These are phyloP conservation scores for Virgularia gustaviana DNA, from an alignment of 92 coral and sea anemone species.

Conservation along the genomic window DNA sequence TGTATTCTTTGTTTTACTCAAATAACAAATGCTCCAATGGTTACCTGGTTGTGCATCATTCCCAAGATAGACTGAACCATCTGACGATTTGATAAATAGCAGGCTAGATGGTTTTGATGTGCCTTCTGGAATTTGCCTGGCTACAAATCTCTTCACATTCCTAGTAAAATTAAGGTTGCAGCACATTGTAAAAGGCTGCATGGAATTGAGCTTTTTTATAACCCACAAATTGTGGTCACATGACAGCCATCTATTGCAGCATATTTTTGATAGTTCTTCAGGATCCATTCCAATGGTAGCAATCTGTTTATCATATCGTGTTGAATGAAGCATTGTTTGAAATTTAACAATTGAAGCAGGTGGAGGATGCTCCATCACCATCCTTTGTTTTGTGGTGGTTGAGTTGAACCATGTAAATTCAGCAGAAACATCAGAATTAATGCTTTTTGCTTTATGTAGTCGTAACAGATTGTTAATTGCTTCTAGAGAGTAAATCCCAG, in stretches of 20 bases:
- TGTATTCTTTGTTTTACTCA: conserved; percentile 11
- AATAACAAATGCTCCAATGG: conserved; percentile 48
- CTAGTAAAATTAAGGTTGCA: conserved; percentile 23
- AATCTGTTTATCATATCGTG: conserved; percentile 36
- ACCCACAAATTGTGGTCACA: conserved; percentile 43
- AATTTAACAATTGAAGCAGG: conserved; percentile 35
- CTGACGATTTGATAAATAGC: conserved; percentile 30
- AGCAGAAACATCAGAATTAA: conserved; percentile 45
- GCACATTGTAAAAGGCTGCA: conserved; percentile 38
- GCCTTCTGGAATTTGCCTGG: conserved; percentile 3
- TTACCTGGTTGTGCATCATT: conserved; percentile 15
- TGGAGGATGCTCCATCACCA: conserved; percentile 45
- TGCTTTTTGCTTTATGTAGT: conserved; percentile 41
- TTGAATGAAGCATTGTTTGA: conserved; percentile 41
- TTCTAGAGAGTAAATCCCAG: conserved; percentile 40
- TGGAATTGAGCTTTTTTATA: conserved; percentile 26
- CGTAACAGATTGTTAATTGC: conserved; percentile 31
- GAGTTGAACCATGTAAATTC: conserved; percentile 48
- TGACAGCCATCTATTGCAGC: conserved; percentile 45
- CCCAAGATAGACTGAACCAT: conserved; percentile 28
- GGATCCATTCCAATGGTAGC: conserved; percentile 32
- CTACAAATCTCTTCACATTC: conserved; percentile 17
- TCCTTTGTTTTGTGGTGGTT: conserved; percentile 20
- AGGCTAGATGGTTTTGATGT: conserved; percentile 25
- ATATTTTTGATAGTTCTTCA: conserved; percentile 39